phyloP scores from a whole-genome alignment of 2,888 invertebrate genomes.

The Platycheirus albimanus region DNA sequence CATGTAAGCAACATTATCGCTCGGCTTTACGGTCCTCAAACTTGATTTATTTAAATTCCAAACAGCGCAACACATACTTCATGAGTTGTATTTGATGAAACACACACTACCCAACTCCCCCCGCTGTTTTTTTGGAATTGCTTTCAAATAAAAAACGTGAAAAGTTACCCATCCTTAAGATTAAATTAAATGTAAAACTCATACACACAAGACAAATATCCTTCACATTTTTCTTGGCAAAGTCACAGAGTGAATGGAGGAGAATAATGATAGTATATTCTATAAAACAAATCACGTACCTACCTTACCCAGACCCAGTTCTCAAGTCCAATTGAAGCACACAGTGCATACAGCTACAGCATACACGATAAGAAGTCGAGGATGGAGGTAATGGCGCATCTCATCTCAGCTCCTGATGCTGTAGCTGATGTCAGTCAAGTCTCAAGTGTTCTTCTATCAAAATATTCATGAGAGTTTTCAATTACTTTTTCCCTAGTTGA shows the following conservation, averaged over 20 bases:
- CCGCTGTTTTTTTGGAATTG: not conserved
- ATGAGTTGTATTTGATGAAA: no score
- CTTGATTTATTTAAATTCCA: no score
- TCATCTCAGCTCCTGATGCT: not conserved
- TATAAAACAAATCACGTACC: not conserved
- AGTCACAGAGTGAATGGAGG: not conserved
- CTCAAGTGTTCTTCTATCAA: constrained; percentile 6
- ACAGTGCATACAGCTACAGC: no score
- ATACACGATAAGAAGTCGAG: no score
- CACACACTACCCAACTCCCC: no score
- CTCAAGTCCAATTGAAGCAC: no score
- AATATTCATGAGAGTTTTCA: constrained; percentile 53
- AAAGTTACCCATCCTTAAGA: no score
- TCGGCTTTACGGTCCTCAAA: no score
- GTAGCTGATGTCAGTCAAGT: no score
- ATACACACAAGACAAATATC: not conserved
- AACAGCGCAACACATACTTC: no score
- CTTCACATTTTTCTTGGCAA: not conserved
- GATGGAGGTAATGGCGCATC: not conserved
- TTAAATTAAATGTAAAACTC: constrained; percentile 4
- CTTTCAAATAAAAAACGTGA: not conserved
- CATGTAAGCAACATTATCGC: no score
- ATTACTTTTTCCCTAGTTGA: constrained; percentile 31
- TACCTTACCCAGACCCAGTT: no score
- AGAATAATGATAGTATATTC: not conserved